Percentiles rank a stretch among this genome's conserved stretches.
These are phyloP conservation scores for Gopherus evgoodei DNA, from an alignment of 2,113 vertebrate genomes.

Conservation along the genomic window DNA sequence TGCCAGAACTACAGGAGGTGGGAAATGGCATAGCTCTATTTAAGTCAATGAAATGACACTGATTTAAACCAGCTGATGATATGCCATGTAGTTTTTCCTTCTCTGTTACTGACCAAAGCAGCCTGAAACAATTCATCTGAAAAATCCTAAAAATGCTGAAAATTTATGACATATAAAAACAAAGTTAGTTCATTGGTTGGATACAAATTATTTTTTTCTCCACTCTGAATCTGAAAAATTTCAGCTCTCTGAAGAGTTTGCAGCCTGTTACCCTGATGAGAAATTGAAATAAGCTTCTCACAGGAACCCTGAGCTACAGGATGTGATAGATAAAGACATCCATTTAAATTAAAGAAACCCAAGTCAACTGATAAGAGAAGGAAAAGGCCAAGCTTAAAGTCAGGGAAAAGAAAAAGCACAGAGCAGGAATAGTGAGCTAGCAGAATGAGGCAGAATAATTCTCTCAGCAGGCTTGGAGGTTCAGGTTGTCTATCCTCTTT, in stretches of 20 bases:
- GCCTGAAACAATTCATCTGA: background rate
- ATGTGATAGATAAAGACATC: background rate
- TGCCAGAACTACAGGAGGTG: background rate
- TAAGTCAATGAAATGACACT: background rate
- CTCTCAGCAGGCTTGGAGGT: background rate
- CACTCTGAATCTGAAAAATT: background rate
- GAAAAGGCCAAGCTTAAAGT: background rate
- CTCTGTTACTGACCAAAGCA: background rate
- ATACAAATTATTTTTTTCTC: background rate
- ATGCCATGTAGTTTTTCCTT: background rate
- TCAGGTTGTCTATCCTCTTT: background rate
- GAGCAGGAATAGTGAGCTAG: background rate
- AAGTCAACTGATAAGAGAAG: no score
- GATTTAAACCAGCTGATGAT: background rate
- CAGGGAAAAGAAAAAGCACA: background rate
- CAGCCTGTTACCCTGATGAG: background rate
- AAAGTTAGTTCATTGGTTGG: background rate
- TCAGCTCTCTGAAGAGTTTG: background rate
- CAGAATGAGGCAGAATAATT: background rate
- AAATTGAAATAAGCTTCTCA: background rate
- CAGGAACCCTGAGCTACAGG: background rate
- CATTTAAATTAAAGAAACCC: background rate
- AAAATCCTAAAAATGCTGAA: background rate
- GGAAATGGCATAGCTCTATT: background rate
- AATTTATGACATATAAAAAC: constrained; percentile 4